Conservation (phyloP, 2,888 invertebrate species). For the Autographa gamma region DNA sequence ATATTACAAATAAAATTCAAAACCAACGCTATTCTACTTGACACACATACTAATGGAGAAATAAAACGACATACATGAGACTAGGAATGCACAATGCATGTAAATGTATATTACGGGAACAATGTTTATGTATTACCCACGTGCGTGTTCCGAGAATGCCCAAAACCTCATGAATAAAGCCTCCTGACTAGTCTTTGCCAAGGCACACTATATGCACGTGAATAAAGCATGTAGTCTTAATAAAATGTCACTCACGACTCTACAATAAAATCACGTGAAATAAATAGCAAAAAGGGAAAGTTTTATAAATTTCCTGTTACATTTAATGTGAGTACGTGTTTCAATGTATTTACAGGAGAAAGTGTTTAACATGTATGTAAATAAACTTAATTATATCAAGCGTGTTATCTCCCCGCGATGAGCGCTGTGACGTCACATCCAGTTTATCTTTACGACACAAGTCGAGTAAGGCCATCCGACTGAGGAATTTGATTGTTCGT, state of each 20-base stretch:
- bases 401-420: conserved; percentile 40
- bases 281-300: conserved; percentile 1
- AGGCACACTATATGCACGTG: background rate
- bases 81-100: conserved; percentile 27
- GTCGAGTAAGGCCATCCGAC: conserved; percentile 44
- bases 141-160: conserved; percentile 2
- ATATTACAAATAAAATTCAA: conserved; percentile 8
- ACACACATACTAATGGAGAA: conserved; percentile 13
- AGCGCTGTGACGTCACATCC: conserved; percentile 26
- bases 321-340: conserved; percentile 18
- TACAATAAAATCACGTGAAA: background rate
- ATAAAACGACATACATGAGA: conserved; percentile 28
- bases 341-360: conserved; percentile 29
- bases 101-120: conserved; percentile 10
- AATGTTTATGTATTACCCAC: conserved; percentile 6
- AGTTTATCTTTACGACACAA: conserved; percentile 35
- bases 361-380: conserved; percentile 43
- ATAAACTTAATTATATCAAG: conserved; percentile 42
- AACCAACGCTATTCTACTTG: conserved; percentile 18
- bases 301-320: conserved; percentile 10
- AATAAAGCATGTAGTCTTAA: background rate
- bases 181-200: background rate
- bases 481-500: conserved; percentile 53
- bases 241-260: conserved; percentile 1
- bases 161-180: conserved; percentile 8